Evolutionary conservation across 2,113 vertebrate species (phyloP).

Genomic region (Psittacara wagleri): DNA sequence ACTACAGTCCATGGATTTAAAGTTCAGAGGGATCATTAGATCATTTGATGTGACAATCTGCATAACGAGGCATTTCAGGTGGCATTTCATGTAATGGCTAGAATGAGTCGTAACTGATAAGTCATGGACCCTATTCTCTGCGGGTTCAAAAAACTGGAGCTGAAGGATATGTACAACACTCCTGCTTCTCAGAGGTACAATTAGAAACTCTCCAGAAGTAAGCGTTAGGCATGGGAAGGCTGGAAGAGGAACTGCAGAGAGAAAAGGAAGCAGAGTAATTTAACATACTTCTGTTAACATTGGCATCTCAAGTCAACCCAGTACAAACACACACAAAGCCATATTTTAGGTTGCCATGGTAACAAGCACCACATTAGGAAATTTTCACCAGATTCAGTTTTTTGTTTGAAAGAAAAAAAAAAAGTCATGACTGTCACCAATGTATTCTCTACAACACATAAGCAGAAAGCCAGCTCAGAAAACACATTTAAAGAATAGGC

Average conservation of each 20-base stretch:
- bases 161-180: background rate
- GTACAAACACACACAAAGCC: background rate
- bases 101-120: background rate
- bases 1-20: background rate
- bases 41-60: background rate
- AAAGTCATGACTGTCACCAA: background rate
- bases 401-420: background rate
- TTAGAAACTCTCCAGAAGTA: background rate
- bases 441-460: background rate
- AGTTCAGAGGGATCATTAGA: background rate
- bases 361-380: slow-evolving; percentile 14
- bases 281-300: background rate
- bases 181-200: background rate
- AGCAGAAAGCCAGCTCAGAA: background rate
- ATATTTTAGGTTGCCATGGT: background rate
- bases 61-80: background rate
- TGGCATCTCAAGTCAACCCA: background rate
- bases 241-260: background rate
- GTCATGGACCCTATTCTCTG: background rate
- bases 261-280: background rate
- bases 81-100: background rate
- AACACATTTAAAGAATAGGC: background rate
- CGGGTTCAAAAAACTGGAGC: background rate
- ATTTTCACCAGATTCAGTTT: background rate
- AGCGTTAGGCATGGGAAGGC: background rate